Conservation (phyloP, 1,140 invertebrate genomes). For the Brachionus calyciflorus region DNA sequence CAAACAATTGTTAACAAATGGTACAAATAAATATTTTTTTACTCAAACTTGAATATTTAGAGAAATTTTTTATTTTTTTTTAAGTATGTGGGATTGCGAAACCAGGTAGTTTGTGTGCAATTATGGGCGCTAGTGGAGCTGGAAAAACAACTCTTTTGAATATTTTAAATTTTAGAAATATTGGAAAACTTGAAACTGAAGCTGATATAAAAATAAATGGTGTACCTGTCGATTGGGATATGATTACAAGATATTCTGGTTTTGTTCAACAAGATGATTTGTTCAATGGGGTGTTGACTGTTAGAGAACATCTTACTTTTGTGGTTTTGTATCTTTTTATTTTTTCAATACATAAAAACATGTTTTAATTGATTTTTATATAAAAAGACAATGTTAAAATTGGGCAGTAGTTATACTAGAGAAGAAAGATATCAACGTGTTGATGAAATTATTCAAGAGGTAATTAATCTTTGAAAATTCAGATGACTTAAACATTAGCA, state of each 20-base stretch:
- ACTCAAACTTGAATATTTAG: no score
- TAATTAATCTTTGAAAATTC: conserved; percentile 59
- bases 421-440: conserved; percentile 75
- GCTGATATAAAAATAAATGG: conserved; percentile 66
- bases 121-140: conserved; percentile 81
- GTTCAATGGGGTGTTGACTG: conserved; percentile 65
- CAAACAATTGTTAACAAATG: conserved; percentile 32
- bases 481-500: not conserved
- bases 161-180: conserved; percentile 76
- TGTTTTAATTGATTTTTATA: not conserved
- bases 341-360: not conserved
- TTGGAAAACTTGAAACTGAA: conserved; percentile 69
- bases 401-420: conserved; percentile 65
- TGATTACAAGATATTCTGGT: conserved; percentile 76
- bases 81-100: conserved; percentile 76
- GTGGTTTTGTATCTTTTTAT: conserved; percentile 72
- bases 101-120: conserved; percentile 81
- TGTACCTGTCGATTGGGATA: conserved; percentile 50
- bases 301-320: conserved; percentile 64
- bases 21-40: not conserved
- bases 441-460: conserved; percentile 82
- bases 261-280: conserved; percentile 83
- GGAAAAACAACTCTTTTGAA: conserved; percentile 94
- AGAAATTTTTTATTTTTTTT: not conserved
- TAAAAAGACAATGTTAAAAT: conserved; percentile 11